A percentile compares a stretch with the other conserved stretches of the same genome.
phyloP scores from a whole-genome alignment of 2,113 vertebrate genomes.

The Xerus inauris region DNA sequence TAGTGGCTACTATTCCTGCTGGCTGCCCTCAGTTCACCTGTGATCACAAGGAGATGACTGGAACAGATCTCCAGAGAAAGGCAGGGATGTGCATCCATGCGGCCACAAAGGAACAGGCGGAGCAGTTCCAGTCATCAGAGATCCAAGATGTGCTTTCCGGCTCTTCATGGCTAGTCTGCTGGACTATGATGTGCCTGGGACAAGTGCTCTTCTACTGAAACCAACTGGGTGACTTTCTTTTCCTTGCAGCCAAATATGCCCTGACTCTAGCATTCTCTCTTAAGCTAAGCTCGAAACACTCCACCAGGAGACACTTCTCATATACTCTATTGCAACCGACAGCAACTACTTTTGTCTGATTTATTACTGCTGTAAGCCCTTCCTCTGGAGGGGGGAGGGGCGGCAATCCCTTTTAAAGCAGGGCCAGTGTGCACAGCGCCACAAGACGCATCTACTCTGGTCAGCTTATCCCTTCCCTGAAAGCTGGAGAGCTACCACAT shows the following conservation, averaged over 20 bases:
- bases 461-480: slow-evolving; percentile 83
- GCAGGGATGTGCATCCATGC: neutral
- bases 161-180: neutral
- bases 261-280: neutral
- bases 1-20: slow-evolving; percentile 52
- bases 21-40: slow-evolving; percentile 31
- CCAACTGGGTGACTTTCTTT: neutral
- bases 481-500: slow-evolving; percentile 90
- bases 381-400: neutral
- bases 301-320: slow-evolving; percentile 65
- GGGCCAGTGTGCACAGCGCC: slow-evolving; percentile 71
- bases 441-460: slow-evolving; percentile 71
- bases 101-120: neutral
- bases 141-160: accelerated
- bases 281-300: slow-evolving; percentile 53
- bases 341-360: slow-evolving; percentile 60
- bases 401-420: slow-evolving; percentile 56
- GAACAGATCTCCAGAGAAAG: neutral
- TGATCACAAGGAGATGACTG: slow-evolving; percentile 21
- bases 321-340: slow-evolving; percentile 71
- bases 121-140: accelerated
- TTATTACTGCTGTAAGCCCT: slow-evolving; percentile 28
- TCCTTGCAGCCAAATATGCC: slow-evolving; percentile 1
- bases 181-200: neutral
- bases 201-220: neutral